Percentiles rank a stretch among this genome's conserved stretches.
phyloP scores from a whole-genome alignment of 2,113 vertebrate species.

The Aspidoscelis tigris region DNA sequence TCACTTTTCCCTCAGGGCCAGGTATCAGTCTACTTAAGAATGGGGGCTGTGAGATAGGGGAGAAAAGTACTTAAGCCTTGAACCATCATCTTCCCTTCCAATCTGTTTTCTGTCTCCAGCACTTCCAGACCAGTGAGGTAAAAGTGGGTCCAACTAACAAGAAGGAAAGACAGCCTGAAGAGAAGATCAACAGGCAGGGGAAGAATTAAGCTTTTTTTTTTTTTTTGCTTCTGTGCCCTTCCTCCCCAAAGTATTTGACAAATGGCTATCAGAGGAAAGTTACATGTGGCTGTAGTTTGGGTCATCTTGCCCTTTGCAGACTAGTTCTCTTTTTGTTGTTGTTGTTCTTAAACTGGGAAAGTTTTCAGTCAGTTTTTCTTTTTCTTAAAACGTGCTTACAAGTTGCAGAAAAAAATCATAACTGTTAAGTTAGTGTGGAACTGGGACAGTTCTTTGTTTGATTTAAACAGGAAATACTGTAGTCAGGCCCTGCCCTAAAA shows the following conservation, averaged over 20 bases:
- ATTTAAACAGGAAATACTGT: constrained; percentile 13
- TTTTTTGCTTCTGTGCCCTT: neutral
- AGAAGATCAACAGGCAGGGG: too few relatives aligned
- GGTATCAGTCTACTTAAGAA: neutral
- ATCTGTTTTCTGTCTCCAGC: neutral
- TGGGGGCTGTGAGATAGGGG: neutral
- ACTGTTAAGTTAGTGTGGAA: neutral
- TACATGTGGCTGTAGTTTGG: neutral
- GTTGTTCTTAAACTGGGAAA: neutral
- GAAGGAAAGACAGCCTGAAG: too few relatives aligned
- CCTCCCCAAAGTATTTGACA: neutral
- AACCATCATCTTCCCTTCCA: neutral
- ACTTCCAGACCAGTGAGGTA: neutral
- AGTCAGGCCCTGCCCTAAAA: constrained; percentile 20
- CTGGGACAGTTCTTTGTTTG: constrained; percentile 10
- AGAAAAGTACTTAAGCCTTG: neutral
- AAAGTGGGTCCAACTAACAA: neutral
- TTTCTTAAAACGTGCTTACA: neutral
- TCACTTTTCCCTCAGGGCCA: neutral
- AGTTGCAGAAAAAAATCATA: neutral
- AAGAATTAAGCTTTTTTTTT: neutral
- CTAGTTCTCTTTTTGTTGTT: neutral
- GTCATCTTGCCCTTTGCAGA: neutral
- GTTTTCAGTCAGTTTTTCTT: neutral
- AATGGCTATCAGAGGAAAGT: neutral